A percentile compares a stretch with the other conserved stretches of the same genome.
Conservation (phyloP, 2,113 vertebrate genomes). For the Ranitomeya variabilis region DNA sequence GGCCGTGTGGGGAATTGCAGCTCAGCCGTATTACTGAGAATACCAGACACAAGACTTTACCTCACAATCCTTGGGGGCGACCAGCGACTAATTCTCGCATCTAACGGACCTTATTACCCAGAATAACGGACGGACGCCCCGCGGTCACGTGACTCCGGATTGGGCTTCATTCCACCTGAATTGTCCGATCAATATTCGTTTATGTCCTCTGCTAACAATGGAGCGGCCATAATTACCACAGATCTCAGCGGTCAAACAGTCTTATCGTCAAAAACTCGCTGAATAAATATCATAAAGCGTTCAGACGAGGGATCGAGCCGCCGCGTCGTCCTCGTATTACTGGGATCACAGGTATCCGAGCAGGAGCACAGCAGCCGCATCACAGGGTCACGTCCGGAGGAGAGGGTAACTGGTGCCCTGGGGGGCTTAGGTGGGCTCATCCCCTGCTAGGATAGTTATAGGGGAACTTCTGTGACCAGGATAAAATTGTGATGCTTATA, state of each 20-base stretch:
- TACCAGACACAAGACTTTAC: too few species aligned
- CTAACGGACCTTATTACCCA: neutral
- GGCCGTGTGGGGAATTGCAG: neutral
- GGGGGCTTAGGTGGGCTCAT: too few species aligned
- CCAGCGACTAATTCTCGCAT: neutral
- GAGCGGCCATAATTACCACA: neutral
- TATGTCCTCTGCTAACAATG: conserved; percentile 3
- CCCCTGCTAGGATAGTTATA: too few species aligned
- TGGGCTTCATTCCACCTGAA: neutral
- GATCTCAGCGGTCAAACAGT: conserved; percentile 4
- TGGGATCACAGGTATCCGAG: neutral
- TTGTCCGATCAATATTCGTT: neutral
- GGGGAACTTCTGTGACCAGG: too few species aligned
- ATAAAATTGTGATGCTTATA: too few species aligned
- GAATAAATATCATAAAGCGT: conserved; percentile 13
- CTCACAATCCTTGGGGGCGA: neutral
- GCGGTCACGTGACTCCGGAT: neutral
- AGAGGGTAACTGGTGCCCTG: too few species aligned
- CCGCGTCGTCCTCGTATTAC: neutral
- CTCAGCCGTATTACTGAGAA: too few species aligned
- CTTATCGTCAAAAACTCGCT: conserved; percentile 2
- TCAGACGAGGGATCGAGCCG: too few species aligned
- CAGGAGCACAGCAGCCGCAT: neutral
- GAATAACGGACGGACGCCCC: neutral
- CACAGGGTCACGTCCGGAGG: too few species aligned